A percentile compares a stretch with the other conserved stretches of the same genome.
Conservation (phyloP, 2,797 vertebrate species). For the Taenioides sp. region DNA sequence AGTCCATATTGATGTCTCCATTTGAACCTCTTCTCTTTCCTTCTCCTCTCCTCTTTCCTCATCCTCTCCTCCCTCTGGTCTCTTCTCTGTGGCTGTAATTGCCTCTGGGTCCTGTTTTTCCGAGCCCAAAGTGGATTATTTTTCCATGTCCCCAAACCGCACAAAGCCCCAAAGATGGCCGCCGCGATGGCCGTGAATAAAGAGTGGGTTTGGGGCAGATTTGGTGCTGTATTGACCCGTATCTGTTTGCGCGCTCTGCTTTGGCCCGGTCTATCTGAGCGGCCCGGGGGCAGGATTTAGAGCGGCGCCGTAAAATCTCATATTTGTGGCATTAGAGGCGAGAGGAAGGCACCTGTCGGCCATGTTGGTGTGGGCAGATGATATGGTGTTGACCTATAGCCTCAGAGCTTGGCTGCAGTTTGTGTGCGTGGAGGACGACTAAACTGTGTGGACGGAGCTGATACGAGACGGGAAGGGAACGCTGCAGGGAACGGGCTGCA, state of each 20-base stretch:
- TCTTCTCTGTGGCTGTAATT: constrained; percentile 33
- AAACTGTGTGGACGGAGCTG: background rate
- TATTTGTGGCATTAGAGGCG: constrained; percentile 75
- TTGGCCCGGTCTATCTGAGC: constrained; percentile 51
- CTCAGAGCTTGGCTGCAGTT: constrained; percentile 46
- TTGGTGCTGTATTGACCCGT: constrained; percentile 71
- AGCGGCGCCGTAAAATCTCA: constrained; percentile 66
- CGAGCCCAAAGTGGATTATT: constrained; percentile 52
- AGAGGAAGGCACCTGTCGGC: constrained; percentile 68
- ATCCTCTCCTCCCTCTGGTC: too few relatives aligned
- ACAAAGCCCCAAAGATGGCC: constrained; percentile 61
- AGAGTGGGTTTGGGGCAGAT: constrained; percentile 62
- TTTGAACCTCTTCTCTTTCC: background rate
- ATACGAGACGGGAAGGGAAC: background rate
- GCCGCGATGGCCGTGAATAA: constrained; percentile 70
- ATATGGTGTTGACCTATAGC: constrained; percentile 64
- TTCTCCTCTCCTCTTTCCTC: background rate
- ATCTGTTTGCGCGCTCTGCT: constrained; percentile 49
- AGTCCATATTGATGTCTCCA: background rate
- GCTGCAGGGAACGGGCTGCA: background rate
- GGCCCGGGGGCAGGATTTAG: constrained; percentile 71
- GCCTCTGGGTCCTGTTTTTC: constrained; percentile 34
- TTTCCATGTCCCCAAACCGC: constrained; percentile 48
- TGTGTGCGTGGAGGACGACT: constrained; percentile 39
- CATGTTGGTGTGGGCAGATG: constrained; percentile 39